A percentile compares a stretch with the other conserved stretches of the same genome.
These are phyloP conservation scores for Cepaea nemoralis DNA, from an alignment of 1,140 invertebrate genomes.

Conservation along the genomic window DNA sequence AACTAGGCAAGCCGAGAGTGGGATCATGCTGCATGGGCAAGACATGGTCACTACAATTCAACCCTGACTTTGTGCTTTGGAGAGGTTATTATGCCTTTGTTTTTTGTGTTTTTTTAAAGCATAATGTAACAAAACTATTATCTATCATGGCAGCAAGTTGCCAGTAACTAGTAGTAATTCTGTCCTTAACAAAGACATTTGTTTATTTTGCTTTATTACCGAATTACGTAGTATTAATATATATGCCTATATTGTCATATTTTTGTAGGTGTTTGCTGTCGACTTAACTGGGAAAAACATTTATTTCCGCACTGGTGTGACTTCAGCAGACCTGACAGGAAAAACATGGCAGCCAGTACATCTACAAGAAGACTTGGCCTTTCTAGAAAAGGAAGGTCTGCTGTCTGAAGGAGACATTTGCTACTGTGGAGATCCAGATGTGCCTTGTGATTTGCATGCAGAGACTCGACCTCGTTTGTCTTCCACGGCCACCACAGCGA, in stretches of 20 bases:
- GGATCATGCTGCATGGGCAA: too few species aligned
- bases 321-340: conserved; percentile 83
- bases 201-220: too few species aligned
- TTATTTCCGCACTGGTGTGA: conserved; percentile 85
- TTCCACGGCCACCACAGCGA: conserved; percentile 7
- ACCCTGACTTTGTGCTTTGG: too few species aligned
- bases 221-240: too few species aligned
- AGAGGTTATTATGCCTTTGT: too few species aligned
- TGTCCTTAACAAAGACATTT: too few species aligned
- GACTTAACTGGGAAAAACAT: conserved; percentile 81
- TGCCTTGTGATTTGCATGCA: neutral
- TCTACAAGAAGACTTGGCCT: conserved; percentile 31
- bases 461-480: neutral
- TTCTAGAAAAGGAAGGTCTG: neutral
- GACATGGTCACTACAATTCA: too few species aligned
- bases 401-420: conserved; percentile 12
- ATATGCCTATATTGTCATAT: neutral
- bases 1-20: too few species aligned
- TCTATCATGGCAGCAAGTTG: too few species aligned
- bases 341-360: conserved; percentile 82
- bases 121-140: too few species aligned
- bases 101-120: too few species aligned
- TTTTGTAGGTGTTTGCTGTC: conserved; percentile 75
- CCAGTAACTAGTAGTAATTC: too few species aligned
- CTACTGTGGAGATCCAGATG: neutral